Conservation (phyloP, 2,888 invertebrate species). For the Protophormia terraenovae region DNA sequence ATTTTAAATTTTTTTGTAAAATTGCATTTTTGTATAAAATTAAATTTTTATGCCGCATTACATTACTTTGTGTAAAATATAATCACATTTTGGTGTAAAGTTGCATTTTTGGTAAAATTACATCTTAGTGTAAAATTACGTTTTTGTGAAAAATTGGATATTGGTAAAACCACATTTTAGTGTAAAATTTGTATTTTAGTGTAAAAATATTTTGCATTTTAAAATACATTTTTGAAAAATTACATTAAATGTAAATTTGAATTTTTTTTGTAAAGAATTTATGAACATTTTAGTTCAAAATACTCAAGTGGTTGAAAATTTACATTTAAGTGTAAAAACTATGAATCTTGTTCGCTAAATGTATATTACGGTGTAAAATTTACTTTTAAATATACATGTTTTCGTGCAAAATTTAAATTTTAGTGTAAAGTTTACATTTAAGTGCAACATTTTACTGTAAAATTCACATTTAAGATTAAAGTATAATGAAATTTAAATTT, state of each 20-base stretch:
- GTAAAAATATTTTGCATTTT: too few species aligned
- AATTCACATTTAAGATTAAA: neutral
- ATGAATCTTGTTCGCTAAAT: too few species aligned
- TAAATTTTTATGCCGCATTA: neutral
- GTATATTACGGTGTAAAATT: too few species aligned
- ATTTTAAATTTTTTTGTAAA: neutral
- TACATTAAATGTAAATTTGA: too few species aligned
- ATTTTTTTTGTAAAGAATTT: too few species aligned
- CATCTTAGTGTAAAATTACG: neutral
- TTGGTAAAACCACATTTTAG: neutral
- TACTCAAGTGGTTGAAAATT: too few species aligned
- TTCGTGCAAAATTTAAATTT: neutral
- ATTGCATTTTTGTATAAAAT: neutral
- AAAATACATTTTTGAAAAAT: too few species aligned
- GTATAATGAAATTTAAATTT: neutral
- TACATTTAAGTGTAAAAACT: too few species aligned
- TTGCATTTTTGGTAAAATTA: neutral
- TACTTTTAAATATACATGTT: too few species aligned
- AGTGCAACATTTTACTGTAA: neutral
- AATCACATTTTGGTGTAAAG: neutral
- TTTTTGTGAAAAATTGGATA: too few species aligned
- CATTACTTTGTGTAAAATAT: neutral
- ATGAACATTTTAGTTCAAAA: too few species aligned
- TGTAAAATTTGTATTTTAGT: neutral
- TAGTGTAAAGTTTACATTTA: neutral